phyloP scores from a whole-genome alignment of 1,140 invertebrate genomes.

The Brachystomella parvula region DNA sequence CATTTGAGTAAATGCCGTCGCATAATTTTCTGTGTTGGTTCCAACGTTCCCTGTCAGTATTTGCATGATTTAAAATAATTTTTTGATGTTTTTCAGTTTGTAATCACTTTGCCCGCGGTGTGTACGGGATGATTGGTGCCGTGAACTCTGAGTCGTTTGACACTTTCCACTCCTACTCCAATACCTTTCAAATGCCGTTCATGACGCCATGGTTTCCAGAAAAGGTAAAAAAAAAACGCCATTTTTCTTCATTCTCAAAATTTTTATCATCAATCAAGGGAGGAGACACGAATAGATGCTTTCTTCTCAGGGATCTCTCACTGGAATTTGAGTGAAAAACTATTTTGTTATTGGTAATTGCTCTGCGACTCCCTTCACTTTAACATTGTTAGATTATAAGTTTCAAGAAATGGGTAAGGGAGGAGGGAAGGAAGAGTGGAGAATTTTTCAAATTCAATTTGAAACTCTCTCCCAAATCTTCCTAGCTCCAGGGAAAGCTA shows the following conservation, averaged over 20 bases:
- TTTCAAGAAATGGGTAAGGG: not conserved
- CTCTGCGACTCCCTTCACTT: not conserved
- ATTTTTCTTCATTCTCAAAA: not conserved
- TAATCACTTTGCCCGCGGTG: constrained; percentile 78
- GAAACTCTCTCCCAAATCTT: too few relatives aligned
- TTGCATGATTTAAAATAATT: too few relatives aligned
- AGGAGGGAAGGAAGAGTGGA: not conserved
- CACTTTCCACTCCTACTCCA: constrained; percentile 87
- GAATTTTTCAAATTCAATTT: constrained; percentile 1
- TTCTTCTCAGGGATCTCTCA: not conserved
- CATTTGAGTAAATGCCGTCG: too few relatives aligned
- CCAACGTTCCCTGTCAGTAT: too few relatives aligned
- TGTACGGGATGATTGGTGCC: constrained; percentile 81
- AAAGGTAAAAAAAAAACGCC: constrained; percentile 55
- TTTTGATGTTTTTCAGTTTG: constrained; percentile 65
- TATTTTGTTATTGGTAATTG: not conserved
- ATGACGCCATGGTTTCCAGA: constrained; percentile 87
- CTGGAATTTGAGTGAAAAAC: not conserved
- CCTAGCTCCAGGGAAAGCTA: not conserved
- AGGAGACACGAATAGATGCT: too few relatives aligned
- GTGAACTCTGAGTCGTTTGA: constrained; percentile 87
- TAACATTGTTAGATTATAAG: not conserved
- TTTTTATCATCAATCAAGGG: constrained; percentile 3
- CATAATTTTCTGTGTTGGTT: too few relatives aligned
- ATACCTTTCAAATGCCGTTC: constrained; percentile 94